A percentile compares a stretch with the other conserved stretches of the same genome.
These are phyloP conservation scores for Anguilla anguilla DNA, from an alignment of 2,797 vertebrate genomes.

Conservation along the genomic window DNA sequence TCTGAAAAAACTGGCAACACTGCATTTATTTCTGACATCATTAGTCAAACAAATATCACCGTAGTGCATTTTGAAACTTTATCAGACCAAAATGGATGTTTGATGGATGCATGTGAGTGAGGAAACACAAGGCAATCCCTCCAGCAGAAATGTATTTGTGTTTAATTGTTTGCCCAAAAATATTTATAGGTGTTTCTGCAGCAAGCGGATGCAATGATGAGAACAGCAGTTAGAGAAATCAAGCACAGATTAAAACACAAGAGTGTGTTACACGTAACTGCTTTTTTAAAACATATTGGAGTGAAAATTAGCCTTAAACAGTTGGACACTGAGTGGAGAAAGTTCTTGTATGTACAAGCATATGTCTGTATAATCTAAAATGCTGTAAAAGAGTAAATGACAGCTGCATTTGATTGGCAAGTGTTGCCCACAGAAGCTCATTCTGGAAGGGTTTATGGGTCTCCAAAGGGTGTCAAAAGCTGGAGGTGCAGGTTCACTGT, in stretches of 20 bases:
- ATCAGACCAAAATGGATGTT: constrained; percentile 10
- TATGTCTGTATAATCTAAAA: background rate
- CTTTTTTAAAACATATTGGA: background rate
- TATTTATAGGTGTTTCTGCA: background rate
- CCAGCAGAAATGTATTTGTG: background rate
- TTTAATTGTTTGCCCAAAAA: background rate
- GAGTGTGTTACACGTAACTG: background rate
- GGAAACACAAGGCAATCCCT: background rate
- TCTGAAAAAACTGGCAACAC: background rate
- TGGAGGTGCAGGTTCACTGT: background rate
- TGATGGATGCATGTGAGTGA: background rate
- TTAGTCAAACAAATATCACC: constrained; percentile 16
- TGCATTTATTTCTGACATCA: background rate
- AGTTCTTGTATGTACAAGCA: background rate
- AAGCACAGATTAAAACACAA: background rate
- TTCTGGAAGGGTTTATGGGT: background rate
- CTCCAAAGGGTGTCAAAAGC: background rate
- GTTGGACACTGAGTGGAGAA: background rate
- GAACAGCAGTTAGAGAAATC: background rate
- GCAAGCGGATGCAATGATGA: background rate
- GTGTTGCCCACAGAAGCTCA: background rate
- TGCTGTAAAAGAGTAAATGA: background rate
- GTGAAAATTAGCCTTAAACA: background rate
- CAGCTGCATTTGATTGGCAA: background rate
- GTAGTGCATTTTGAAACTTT: background rate